Conservation (phyloP, 2,888 invertebrate species). For the Scelioninae gen. 2 region DNA sequence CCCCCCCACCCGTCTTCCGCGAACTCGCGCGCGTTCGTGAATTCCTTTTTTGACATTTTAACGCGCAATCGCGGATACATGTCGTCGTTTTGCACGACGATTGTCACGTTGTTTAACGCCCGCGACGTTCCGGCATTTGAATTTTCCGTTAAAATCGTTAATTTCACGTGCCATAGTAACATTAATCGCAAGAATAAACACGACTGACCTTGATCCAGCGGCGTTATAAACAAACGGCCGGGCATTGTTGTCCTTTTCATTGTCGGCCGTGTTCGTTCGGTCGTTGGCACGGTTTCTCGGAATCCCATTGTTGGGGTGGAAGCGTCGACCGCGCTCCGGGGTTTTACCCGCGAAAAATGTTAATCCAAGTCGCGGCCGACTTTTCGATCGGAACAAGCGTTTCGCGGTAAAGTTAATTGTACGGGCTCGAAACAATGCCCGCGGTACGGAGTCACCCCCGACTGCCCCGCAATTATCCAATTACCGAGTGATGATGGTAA, state of each 20-base stretch:
- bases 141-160: conserved; percentile 6
- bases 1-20: conserved; percentile 22
- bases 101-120: not conserved
- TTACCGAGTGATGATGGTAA: conserved; percentile 34
- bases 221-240: too few relatives aligned
- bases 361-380: too few relatives aligned
- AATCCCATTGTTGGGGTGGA: too few relatives aligned
- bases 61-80: conserved; percentile 31
- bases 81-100: conserved; percentile 25
- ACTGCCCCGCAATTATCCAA: conserved; percentile 44
- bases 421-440: conserved; percentile 30
- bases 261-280: too few relatives aligned
- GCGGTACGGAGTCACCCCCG: conserved; percentile 24
- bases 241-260: too few relatives aligned
- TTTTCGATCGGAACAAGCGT: too few relatives aligned
- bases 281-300: too few relatives aligned
- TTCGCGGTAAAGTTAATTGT: conserved; percentile 33
- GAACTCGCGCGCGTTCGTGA: conserved; percentile 16
- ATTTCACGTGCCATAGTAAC: too few relatives aligned
- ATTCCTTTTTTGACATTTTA: conserved; percentile 50
- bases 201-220: too few relatives aligned
- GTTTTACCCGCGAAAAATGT: too few relatives aligned
- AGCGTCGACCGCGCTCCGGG: too few relatives aligned
- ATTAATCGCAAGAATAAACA: too few relatives aligned
- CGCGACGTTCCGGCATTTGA: conserved; percentile 23